Conservation (phyloP, 2,888 invertebrate species). For the Sabatieria punctata region DNA sequence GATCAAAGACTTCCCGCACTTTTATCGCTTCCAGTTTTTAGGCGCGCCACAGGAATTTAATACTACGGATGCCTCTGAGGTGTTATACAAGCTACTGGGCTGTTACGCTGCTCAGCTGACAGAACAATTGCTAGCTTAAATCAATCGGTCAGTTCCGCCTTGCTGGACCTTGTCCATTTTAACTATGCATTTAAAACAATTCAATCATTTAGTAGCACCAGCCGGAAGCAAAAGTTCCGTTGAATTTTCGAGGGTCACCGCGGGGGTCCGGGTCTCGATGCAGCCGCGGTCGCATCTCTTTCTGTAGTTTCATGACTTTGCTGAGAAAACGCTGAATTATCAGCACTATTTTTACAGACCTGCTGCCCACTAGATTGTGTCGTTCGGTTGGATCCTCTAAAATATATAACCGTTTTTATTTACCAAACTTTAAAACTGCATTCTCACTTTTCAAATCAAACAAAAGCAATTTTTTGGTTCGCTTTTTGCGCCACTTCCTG, state of each 20-base stretch:
- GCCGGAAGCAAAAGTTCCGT: constrained; percentile 1
- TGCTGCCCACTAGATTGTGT: neutral
- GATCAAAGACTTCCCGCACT: too few relatives aligned
- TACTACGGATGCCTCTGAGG: too few relatives aligned
- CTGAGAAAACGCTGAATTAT: neutral
- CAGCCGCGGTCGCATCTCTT: neutral
- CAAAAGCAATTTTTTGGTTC: neutral
- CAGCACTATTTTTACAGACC: neutral
- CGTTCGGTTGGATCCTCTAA: neutral
- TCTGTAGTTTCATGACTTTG: neutral
- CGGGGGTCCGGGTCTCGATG: neutral
- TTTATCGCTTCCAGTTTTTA: too few relatives aligned
- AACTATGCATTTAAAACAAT: too few relatives aligned
- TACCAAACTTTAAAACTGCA: neutral
- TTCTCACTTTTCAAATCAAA: neutral
- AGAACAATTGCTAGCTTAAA: too few relatives aligned
- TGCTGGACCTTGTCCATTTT: too few relatives aligned
- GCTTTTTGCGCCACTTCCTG: neutral
- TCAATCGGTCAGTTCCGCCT: too few relatives aligned
- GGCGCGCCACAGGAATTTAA: too few relatives aligned
- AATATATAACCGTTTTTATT: neutral
- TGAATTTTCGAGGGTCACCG: neutral
- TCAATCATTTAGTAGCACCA: neutral
- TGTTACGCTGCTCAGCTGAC: too few relatives aligned
- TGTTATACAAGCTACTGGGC: too few relatives aligned